phyloP scores from a whole-genome alignment of 2,888 invertebrate genomes.

The Drosophila dives region DNA sequence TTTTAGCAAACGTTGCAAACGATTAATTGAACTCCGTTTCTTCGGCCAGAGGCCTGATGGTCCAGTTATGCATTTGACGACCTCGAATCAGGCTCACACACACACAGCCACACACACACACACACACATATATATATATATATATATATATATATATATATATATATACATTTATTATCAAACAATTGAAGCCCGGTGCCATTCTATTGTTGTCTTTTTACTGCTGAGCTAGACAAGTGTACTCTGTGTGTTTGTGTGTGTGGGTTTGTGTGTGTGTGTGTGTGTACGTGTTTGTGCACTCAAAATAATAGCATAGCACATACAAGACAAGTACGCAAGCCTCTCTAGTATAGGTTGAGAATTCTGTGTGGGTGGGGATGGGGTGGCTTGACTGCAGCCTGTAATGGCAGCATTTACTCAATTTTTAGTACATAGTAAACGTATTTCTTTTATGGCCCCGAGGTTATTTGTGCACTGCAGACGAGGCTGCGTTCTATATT shows the following conservation, averaged over 20 bases:
- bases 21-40: constrained; percentile 57
- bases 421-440: constrained; percentile 79
- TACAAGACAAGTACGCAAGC: constrained; percentile 47
- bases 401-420: constrained; percentile 80
- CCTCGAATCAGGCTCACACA: not conserved
- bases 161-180: constrained; percentile 46
- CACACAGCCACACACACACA: not conserved
- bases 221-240: constrained; percentile 59
- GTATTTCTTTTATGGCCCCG: constrained; percentile 76
- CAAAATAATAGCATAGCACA: constrained; percentile 70
- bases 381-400: constrained; percentile 60
- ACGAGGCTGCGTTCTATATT: constrained; percentile 56
- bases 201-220: constrained; percentile 61
- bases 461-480: constrained; percentile 72
- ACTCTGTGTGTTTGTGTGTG: constrained; percentile 7
- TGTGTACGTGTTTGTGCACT: constrained; percentile 54
- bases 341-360: constrained; percentile 12
- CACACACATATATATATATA: constrained; percentile 32
- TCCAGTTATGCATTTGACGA: constrained; percentile 10
- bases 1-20: constrained; percentile 63
- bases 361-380: constrained; percentile 10
- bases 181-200: constrained; percentile 53
- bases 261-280: constrained; percentile 23
- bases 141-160: not conserved
- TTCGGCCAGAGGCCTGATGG: constrained; percentile 8